Evolutionary conservation across 1,140 invertebrate genomes (phyloP).

Genomic region (Lepidostoma basale): DNA sequence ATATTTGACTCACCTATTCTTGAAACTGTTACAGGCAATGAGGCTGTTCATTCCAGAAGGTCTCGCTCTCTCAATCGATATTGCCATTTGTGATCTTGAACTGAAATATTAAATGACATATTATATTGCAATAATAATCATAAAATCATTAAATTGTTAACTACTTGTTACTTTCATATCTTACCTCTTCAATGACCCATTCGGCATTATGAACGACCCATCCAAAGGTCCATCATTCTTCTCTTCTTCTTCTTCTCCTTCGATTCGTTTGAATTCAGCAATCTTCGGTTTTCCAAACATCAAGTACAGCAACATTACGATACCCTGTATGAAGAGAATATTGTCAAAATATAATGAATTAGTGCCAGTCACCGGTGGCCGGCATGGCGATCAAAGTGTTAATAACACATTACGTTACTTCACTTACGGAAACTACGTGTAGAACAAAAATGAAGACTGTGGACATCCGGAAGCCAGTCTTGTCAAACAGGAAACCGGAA

Average conservation of each 20-base stretch:
- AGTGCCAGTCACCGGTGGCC: not conserved
- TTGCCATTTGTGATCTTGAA: conserved; percentile 53
- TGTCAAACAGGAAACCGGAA: conserved; percentile 77
- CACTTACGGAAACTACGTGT: conserved; percentile 69
- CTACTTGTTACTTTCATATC: not conserved
- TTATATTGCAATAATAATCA: no score
- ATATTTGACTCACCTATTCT: conserved; percentile 65
- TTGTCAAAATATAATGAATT: not conserved
- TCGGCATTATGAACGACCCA: no score
- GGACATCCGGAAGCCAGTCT: conserved; percentile 72
- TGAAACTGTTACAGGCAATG: conserved; percentile 77
- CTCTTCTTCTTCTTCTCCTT: not conserved
- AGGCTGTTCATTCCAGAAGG: conserved; percentile 73
- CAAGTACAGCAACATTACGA: conserved; percentile 36
- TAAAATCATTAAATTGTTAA: not conserved
- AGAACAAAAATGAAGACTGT: conserved; percentile 75
- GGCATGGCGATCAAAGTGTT: no score
- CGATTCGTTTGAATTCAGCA: conserved; percentile 12
- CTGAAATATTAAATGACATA: conserved; percentile 43
- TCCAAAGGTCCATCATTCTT: conserved; percentile 34
- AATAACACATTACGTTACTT: not conserved
- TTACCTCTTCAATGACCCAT: not conserved
- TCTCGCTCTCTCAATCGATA: conserved; percentile 64
- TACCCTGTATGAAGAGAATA: conserved; percentile 22
- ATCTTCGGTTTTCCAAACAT: conserved; percentile 9